Evolutionary conservation across 2,113 vertebrate genomes (phyloP).

Genomic region (Nansenia antarctica): DNA sequence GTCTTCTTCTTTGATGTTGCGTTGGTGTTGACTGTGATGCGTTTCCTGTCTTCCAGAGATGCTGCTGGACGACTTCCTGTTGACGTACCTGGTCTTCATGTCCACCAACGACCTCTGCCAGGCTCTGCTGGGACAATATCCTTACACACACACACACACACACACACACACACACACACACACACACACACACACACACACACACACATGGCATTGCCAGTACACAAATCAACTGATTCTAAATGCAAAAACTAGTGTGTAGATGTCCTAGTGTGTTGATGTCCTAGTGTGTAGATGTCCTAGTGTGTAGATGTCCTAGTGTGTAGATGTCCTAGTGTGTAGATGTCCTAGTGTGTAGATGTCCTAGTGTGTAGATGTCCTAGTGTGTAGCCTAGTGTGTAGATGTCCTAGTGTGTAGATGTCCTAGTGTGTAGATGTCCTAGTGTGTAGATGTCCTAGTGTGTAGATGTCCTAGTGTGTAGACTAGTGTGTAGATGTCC

Average conservation of each 20-base stretch:
- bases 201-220: neutral
- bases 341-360: neutral
- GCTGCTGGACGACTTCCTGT: conserved; percentile 93
- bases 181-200: neutral
- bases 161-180: neutral
- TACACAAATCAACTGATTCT: no score
- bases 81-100: conserved; percentile 96
- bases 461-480: no score
- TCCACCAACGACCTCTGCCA: conserved; percentile 94
- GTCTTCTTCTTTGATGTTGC: neutral
- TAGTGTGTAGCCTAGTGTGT: neutral
- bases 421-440: no score
- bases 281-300: no score
- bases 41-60: conserved; percentile 82
- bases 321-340: no score
- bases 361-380: neutral
- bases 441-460: neutral
- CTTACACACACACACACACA: conserved; percentile 65
- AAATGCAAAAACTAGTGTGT: no score
- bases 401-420: neutral
- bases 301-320: no score
- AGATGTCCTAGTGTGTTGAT: no score
- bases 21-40: neutral
- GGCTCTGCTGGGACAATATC: conserved; percentile 98
- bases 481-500: no score